Evolutionary conservation across 1,140 invertebrate species (phyloP), one percentile per base, ranked within the genome.

Genomic region (Wiebesia pumilae): DNA sequence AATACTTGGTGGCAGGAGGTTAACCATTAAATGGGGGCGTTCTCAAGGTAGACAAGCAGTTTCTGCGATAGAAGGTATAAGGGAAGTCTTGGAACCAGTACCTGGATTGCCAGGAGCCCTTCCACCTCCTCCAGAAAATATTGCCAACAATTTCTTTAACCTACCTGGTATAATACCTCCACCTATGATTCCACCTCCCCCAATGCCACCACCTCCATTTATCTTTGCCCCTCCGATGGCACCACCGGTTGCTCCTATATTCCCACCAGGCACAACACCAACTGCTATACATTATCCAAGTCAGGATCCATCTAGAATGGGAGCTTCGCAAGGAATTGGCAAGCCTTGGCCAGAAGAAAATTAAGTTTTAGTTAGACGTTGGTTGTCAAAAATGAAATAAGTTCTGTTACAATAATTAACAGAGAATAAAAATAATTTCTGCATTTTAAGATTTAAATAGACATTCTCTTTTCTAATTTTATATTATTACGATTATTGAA

Each of bases 11-110:
- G 98, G 97, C 0, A 95, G 97, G 79, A 95, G 98, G 84, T 94
- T 99, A 0, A 98, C 97, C 16, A 99, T 99, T 58, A 98, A 99
- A 91, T 99, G 99, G 99, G 99, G 99, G 0, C 96, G 97, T 90
- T 97, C 97, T 3, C 98, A 98, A 93, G 97, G 95, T 1, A 94
- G 96, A 83, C 95, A 95, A 85, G 91, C 90, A 14, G 88, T 92
- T 1, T 94, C 94, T 0, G 94, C 95, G 89, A 91, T 93, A 84
- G 91, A 95, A 94, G 89, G 91, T n/a, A 88, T 88, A 71, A 54
- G 92, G 85, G 90, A 95, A 82, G 93, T 94, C 2, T 93, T 98
- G 65, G 97, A 98, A 91, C 97, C 97, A 6, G 97, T 98, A 0
- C 97, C 97, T n/a, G 98, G 98, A 6, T 93, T 98, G 51, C 97